Percentiles rank a stretch among this genome's conserved stretches.
phyloP scores from a whole-genome alignment of 2,113 vertebrate species.

The Onychostoma macrolepis region DNA sequence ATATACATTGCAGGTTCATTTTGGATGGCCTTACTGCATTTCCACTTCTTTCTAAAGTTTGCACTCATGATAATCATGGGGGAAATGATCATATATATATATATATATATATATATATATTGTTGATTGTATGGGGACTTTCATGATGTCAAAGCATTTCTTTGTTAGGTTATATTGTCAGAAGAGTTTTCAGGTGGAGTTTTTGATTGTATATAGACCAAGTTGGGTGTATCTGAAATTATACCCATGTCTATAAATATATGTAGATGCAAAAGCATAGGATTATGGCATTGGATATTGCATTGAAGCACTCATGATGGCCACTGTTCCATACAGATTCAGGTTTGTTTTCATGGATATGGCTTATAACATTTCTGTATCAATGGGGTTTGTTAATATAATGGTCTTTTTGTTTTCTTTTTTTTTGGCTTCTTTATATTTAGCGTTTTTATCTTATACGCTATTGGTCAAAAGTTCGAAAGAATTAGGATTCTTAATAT shows the following conservation, averaged over 20 bases:
- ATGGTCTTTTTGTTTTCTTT: slow-evolving; percentile 66
- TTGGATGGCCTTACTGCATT: slow-evolving; percentile 52
- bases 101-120: not conserved
- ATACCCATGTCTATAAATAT: not conserved
- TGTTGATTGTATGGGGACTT: not conserved
- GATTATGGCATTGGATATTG: not conserved
- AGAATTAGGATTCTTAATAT: not conserved
- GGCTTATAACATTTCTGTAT: slow-evolving; percentile 50
- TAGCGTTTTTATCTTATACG: not conserved
- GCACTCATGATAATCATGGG: not conserved
- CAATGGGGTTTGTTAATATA: slow-evolving; percentile 54
- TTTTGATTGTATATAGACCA: slow-evolving; percentile 21
- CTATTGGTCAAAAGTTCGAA: not conserved
- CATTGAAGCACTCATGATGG: slow-evolving; percentile 32
- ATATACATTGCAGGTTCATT: slow-evolving; percentile 36
- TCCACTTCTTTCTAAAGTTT: slow-evolving; percentile 15
- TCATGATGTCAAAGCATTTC: slow-evolving; percentile 1
- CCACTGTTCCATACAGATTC: slow-evolving; percentile 56
- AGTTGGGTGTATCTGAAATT: not conserved
- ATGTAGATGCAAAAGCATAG: not conserved
- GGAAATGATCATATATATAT: not conserved
- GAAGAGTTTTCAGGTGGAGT: slow-evolving; percentile 30
- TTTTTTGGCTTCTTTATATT: slow-evolving; percentile 32
- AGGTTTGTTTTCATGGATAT: slow-evolving; percentile 55
- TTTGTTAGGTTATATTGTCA: slow-evolving; percentile 17